phyloP scores from a whole-genome alignment of 2,888 invertebrate species.

The Anagyrus pseudococci region DNA sequence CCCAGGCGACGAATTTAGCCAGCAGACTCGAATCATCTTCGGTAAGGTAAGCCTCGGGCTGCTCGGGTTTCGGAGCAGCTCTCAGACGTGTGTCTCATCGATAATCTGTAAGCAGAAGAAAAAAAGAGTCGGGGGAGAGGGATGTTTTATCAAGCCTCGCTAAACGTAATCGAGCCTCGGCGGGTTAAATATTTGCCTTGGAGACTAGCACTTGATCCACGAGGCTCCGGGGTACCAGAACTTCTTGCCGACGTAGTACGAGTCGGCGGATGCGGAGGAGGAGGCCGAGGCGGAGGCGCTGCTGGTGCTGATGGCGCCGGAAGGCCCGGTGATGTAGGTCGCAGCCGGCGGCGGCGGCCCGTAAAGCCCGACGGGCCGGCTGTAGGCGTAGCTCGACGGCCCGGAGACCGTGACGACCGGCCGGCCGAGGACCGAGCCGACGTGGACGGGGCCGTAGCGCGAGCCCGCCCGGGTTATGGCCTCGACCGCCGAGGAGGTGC shows the following conservation, averaged over 20 bases:
- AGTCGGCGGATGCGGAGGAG: not conserved
- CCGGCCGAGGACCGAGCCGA: conserved; percentile 26
- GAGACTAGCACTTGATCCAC: conserved; percentile 16
- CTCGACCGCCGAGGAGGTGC: conserved; percentile 17
- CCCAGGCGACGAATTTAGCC: no score
- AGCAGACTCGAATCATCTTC: no score
- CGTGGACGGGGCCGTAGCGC: conserved; percentile 35
- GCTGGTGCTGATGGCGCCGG: conserved; percentile 41
- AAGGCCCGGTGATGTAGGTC: conserved; percentile 43
- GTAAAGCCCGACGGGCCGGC: not conserved
- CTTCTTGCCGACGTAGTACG: conserved; percentile 22
- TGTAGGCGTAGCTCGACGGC: conserved; percentile 12
- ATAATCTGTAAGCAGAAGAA: no score
- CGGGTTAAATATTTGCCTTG: no score
- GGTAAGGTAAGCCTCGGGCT: no score
- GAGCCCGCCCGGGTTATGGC: conserved; percentile 24
- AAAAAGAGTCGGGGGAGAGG: no score
- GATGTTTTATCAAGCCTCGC: no score
- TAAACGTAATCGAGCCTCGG: no score
- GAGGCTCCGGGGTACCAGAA: conserved; percentile 38
- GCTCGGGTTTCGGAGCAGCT: no score
- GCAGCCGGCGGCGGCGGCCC: conserved; percentile 32
- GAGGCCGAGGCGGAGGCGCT: not conserved
- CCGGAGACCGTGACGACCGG: conserved; percentile 40
- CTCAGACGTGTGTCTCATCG: no score